Evolutionary conservation across 1,140 invertebrate species (phyloP), one percentile per base, ranked within the genome.

Genomic region (Centruroides sculpturatus): DNA sequence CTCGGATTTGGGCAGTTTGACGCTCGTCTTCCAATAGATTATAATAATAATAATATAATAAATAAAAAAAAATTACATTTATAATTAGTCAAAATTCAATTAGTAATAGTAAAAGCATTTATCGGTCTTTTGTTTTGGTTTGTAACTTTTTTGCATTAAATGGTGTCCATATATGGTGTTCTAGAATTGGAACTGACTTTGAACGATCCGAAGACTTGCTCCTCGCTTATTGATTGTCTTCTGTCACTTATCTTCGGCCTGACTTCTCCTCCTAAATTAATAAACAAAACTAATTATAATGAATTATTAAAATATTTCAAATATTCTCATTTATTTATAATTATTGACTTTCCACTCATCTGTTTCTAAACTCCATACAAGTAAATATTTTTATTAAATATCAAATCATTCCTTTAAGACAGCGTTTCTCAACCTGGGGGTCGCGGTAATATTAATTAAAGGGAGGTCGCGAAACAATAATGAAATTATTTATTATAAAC

Each of bases 71-170:
- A 80, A 72, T 93, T 87, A 74, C 90, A 93, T 57, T 96, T 96
- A 79, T 93, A 92, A 68, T 88, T 83, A 56, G 92, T 80, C 71
- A 95, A 88, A 66, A 94, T 91, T 75, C 95, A 91, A 54, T 87
- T 90, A 91, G 92, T 96, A 3, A 97, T 93, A 93, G 97, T 97
- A 76, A 97, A 97, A 52, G 92, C 91, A 74, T 97, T 97, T 92
- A 97, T 97, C 9, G 92, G 92, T 68, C 92, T 80, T 75, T 96
- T 96, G 73, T 96, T 92, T 80, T 96, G 92, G 72, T 92, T 91
- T 50, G 89, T 89, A 69, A 88, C 90, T 77, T 93, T 91, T 78
- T 94, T 93, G 65, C 71, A 74, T 84, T 93, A 88, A 65, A 92
- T 96, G 50, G 92, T 92, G 80, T 97, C 92, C 63, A 91, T 89